Evolutionary conservation across 2,797 vertebrate genomes (phyloP), one percentile per base, ranked within the genome.

Genomic region (Ambastaia sidthimunki): DNA sequence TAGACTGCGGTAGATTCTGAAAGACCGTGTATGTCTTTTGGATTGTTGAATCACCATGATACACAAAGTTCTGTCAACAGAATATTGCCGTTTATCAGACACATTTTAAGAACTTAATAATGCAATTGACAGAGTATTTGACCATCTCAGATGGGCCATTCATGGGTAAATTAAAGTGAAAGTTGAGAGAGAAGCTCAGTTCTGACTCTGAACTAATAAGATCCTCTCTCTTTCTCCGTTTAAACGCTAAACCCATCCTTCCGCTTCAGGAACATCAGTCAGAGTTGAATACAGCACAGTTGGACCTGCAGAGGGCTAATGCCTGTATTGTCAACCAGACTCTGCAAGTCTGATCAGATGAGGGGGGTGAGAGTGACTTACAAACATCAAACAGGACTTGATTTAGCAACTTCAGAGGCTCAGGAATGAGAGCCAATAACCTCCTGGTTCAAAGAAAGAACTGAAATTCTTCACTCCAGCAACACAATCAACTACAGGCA

Each of bases 241-340:
- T 66, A 73, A 80, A 66, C 62, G 48, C 47, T 80, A 80, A 80
- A 80, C 70, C 78, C 50, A 73, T 88, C 88, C 92, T 93, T 93
- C 91, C 91, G 91, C 92, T 90, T 92, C 91, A 92, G 91, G 89
- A 82, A 91, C 93, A 93, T 93, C 93, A 93, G 89, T 93, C 86
- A 85, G 89, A 85, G 88, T 85, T 91, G 90, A 91, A 91, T 90
- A 89, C 90, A 90, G 85, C 89, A 91, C 90, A 71, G 79, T 71
- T 90, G 87, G 78, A 90, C 84, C 88, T 89, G 89, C 89, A 89
- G 89, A 84, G 90, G 87, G 82, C 89, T 93, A 92, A 93, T 91
- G 88, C 89, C 89, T 89, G 90, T 86, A 92, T 91, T 92, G 91
- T 91, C 87, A 89, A 88, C 85, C 86, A 9, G 88, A 87, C 91